Evolutionary conservation across 2,888 invertebrate genomes (phyloP), one percentile per base, ranked within the genome.

Genomic region (Opisthograptis luteolata): DNA sequence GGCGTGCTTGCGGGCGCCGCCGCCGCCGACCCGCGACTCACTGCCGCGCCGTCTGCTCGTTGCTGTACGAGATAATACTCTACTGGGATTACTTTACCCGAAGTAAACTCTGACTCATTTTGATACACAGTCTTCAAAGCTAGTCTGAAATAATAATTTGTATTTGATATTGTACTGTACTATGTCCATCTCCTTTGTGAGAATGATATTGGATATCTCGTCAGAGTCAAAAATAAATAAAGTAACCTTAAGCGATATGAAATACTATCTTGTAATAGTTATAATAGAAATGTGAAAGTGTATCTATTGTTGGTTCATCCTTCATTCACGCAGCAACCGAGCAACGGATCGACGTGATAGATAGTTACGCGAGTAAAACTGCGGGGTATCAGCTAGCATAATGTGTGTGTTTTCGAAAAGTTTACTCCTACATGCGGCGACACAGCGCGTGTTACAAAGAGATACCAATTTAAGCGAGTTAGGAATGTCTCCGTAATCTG

Each of bases 401-500:
- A n/a, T n/a, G 3, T 14, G 14, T 2, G 13, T 2, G 7, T 30
- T 8, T 31, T 36, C 25, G 24, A 12, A 39, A 24, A 19, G 22
- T 19, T 17, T 12, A 10, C 31, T 7, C n/a, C n/a, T n/a, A n/a
- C 24, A 12, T 10, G 22, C 35, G 9, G 14, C 34, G 24, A n/a
- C n/a, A n/a, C 9, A 6, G 2, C 15, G 30, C n/a, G 10, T 14
- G 12, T 17, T 25, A 10, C 27, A 3, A 7, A 17, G 9, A 44
- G 22, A 39, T 40, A 50, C 10, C 30, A 14, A 48, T 48, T 37
- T 36, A 36, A 36, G 35, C 35, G 39, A 35, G 35, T 50, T 20
- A 31, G 12, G n/a, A 39, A 25, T 20, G n/a, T n/a, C n/a, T n/a
- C n/a, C n/a, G n/a, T n/a, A 37, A 49, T 42, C 42, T 31, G 24